Conservation (phyloP, 2,797 vertebrate species). For the Gallinago solitaria region DNA sequence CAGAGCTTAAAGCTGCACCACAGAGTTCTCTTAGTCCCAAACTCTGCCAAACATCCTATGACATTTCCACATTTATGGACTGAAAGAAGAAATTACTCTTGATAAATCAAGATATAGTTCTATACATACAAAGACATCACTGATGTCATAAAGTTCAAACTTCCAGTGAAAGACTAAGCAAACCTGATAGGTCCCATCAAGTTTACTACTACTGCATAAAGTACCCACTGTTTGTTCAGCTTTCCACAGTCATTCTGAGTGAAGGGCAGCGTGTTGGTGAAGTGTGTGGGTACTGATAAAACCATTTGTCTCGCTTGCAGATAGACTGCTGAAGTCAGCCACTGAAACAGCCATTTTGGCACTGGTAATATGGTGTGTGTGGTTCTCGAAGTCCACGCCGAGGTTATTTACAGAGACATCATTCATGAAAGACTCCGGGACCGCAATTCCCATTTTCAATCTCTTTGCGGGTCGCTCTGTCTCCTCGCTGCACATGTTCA, state of each 20-base stretch:
- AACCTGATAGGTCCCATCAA: conserved; percentile 81
- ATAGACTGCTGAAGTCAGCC: conserved; percentile 94
- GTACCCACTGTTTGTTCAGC: conserved; percentile 53
- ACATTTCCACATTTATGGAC: conserved; percentile 88
- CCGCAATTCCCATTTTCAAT: conserved; percentile 92
- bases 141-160: conserved; percentile 97
- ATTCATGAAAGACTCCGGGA: conserved; percentile 89
- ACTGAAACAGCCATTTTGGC: conserved; percentile 98
- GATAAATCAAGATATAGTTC: conserved; percentile 99
- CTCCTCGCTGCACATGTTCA: conserved; percentile 90
- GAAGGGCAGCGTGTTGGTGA: conserved; percentile 93
- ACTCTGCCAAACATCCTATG: conserved; percentile 81
- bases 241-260: conserved; percentile 87
- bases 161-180: conserved; percentile 96
- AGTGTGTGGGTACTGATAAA: conserved; percentile 90
- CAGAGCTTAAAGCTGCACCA: conserved; percentile 87
- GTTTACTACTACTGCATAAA: conserved; percentile 76
- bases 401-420: conserved; percentile 93
- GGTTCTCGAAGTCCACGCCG: conserved; percentile 92
- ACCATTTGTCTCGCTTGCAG: conserved; percentile 87
- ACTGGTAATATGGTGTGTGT: conserved; percentile 90
- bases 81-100: conserved; percentile 97
- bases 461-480: conserved; percentile 92
- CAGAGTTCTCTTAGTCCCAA: conserved; percentile 86
- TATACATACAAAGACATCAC: conserved; percentile 99